Evolutionary conservation across 1,140 invertebrate species (phyloP).

Genomic region (Drepana arcuata): DNA sequence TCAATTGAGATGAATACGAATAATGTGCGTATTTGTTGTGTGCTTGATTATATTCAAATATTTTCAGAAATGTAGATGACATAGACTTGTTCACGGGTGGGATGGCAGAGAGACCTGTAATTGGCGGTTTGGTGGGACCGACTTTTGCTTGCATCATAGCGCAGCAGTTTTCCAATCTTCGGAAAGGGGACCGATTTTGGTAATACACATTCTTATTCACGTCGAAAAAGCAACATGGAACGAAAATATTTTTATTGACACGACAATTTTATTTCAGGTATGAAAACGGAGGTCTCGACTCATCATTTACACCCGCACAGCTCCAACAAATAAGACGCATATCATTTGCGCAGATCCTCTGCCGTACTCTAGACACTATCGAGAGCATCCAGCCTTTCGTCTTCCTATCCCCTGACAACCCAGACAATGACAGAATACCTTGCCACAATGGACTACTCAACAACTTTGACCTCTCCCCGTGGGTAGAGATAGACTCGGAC

Average conservation of each 20-base stretch:
- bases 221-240: too few species aligned
- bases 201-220: conserved; percentile 90
- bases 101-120: conserved; percentile 84
- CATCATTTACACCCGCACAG: conserved; percentile 86
- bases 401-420: conserved; percentile 77
- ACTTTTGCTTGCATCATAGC: conserved; percentile 97
- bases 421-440: conserved; percentile 77
- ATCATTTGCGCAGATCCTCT: conserved; percentile 88
- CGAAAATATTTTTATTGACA: too few species aligned
- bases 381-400: conserved; percentile 83
- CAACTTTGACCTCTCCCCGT: conserved; percentile 78
- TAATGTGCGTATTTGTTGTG: background rate
- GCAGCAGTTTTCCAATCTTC: conserved; percentile 90
- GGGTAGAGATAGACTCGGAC: conserved; percentile 69
- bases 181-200: conserved; percentile 95
- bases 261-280: conserved; percentile 73
- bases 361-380: conserved; percentile 84
- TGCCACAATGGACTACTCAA: conserved; percentile 80
- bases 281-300: conserved; percentile 83
- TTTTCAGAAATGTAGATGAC: conserved; percentile 80
- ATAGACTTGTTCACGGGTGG: conserved; percentile 94
- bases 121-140: conserved; percentile 91
- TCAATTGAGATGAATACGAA: background rate
- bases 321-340: conserved; percentile 87
- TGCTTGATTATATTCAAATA: too few species aligned